A percentile compares a stretch with the other conserved stretches of the same genome.
Conservation (phyloP, 2,113 vertebrate species). For the Mystacornis crossleyi region DNA sequence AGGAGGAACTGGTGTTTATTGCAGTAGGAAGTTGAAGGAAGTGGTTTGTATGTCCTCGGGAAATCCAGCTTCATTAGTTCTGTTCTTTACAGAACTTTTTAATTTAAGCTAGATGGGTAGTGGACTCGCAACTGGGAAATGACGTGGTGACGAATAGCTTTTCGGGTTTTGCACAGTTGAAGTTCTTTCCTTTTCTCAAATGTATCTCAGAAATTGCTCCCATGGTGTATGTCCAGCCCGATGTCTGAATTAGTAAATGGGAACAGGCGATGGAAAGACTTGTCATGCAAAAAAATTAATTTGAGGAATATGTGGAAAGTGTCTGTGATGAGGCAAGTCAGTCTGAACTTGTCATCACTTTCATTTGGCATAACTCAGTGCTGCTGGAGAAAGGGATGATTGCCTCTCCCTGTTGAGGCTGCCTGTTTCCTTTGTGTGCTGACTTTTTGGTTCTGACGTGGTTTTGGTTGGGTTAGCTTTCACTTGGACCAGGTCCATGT, state of each 20-base stretch:
- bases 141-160: background rate
- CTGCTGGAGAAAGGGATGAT: background rate
- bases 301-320: slow-evolving; percentile 42
- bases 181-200: background rate
- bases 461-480: slow-evolving; percentile 35
- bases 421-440: background rate
- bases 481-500: background rate
- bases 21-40: slow-evolving; percentile 3
- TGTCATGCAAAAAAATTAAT: background rate
- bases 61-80: slow-evolving; percentile 17
- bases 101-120: slow-evolving; percentile 10
- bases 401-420: slow-evolving; percentile 14
- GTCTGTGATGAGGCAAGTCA: slow-evolving; percentile 11
- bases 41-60: slow-evolving; percentile 2
- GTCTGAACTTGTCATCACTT: slow-evolving; percentile 51
- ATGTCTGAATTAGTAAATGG: background rate
- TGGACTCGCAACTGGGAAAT: background rate
- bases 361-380: background rate
- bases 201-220: background rate
- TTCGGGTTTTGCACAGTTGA: background rate
- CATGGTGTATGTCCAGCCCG: background rate
- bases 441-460: background rate
- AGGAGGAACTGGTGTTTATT: slow-evolving; percentile 42
- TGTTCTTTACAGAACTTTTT: slow-evolving; percentile 11
- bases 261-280: slow-evolving; percentile 40